Base-by-base conservation (phyloP, 2,113 vertebrate species). In the Trematomus loennbergii region DNA sequence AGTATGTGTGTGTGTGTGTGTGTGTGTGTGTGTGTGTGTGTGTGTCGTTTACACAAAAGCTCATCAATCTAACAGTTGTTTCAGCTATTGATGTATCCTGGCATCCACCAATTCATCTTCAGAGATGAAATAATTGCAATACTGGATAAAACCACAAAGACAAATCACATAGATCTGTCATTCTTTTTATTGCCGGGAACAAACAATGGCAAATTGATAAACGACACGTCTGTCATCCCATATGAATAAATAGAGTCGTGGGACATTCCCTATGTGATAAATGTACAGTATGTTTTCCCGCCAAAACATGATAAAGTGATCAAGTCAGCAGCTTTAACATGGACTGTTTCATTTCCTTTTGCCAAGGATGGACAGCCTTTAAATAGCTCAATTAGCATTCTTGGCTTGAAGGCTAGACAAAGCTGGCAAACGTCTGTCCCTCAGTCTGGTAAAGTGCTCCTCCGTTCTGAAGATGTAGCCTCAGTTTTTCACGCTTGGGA, bases 301-400 rank as follows among this genome's bases (percentile, higher is more conserved):
- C 57, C 70, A 64, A 75, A 62, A 54, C 67, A 73, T 63, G 43
- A 74, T 53, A 60, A 17, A 78, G 55, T 50, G 78, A 84, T 70
- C 60, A 73, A 66, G 57, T 65, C 85, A 64, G 48, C 63, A 1
- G 57, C 67, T 89, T 87, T 77, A 88, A 86, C 64, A 79, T 81
- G 78, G 45, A 82, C 49, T 59, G n/a, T 79, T 81, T 78, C 17
- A n/a, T 60, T 69, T 85, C 53, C 46, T 53, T 55, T 25, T 71
- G 85, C 83, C 75, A 55, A 25, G 65, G 83, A 83, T 57, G 65
- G 78, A 75, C 82, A 29, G 72, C 62, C 71, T 86, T 89, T 92
- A 89, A 90, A 90, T 90, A 85, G 79, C 60, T 74, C 75, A 84
- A 94, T 94, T 93, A 93, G 87, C 85, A 93, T 93, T 95, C 89